phyloP scores from a whole-genome alignment of 92 coral and sea anemone genomes.

The Micromussa lordhowensis region DNA sequence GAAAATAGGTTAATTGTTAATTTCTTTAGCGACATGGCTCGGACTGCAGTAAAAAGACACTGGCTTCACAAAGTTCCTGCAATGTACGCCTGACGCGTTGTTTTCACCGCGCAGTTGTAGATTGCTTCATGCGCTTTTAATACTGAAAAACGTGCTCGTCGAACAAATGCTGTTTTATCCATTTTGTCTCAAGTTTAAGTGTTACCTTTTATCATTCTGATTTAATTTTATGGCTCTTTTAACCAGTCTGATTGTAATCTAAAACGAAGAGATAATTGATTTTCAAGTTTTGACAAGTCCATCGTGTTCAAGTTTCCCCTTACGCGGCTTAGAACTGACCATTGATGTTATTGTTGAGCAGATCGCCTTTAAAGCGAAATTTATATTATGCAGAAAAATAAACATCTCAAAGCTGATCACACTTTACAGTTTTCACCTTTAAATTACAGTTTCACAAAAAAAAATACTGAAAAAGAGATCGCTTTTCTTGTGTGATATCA shows the following conservation, averaged over 20 bases:
- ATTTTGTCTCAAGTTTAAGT: not conserved
- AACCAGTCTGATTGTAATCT: not conserved
- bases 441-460: not conserved
- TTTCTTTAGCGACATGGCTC: not conserved
- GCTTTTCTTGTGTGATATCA: not conserved
- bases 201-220: not conserved
- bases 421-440: not conserved
- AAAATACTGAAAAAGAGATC: not conserved
- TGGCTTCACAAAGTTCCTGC: not conserved
- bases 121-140: not conserved
- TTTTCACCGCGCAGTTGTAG: not conserved
- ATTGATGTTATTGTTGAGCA: not conserved
- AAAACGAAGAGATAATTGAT: not conserved
- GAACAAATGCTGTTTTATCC: not conserved
- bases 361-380: not conserved
- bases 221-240: not conserved
- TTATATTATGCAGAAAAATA: not conserved
- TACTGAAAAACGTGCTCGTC: not conserved
- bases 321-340: not conserved
- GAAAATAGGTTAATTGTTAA: not conserved
- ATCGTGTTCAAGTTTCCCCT: not conserved
- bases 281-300: not conserved
- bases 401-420: not conserved
- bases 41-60: not conserved
- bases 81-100: not conserved